Evolutionary conservation across 2,888 invertebrate species (phyloP), one percentile per base, ranked within the genome.

Genomic region (Zhuqinia jingwanae): DNA sequence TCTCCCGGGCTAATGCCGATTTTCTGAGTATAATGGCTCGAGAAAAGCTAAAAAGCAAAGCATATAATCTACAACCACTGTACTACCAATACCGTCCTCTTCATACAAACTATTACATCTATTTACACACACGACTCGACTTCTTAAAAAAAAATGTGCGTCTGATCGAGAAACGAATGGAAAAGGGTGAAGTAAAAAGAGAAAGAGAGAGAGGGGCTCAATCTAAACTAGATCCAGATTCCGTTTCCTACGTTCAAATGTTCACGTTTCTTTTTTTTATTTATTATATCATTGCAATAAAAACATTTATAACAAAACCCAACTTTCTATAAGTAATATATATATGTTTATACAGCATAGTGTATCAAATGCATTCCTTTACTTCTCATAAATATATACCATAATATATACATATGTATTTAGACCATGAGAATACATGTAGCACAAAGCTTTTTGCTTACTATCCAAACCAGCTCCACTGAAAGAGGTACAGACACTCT

Each of bases 1-100:
- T 58, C 42, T 86, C 86, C 76, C 65, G 76, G 80, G 80, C 68
- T 86, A 80, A 86, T 86, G 80, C 86, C 76, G 76, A 80, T 76
- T n/a, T 86, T 68, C 65, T 42, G 58, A 75, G 85, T 63, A 50
- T 75, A 50, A 70, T 79, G 56, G 58, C 60, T 60, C 60, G 50
- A 82, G 85, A 85, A 75, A 56, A 53, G 60, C 60, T 45, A 45
- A 60, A 58, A 42, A 70, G 47, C 70, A 77, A 22, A 13, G 27
- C 77, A 77, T 42, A n/a, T n/a, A 77, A 77, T 22, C 77, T 17
- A 25, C 56, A 6, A 65, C 65, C 25, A 65, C n/a, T n/a, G n/a
- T n/a, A n/a, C n/a, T 65, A 65, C 10, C 15, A n/a, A 11, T 50
- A n/a, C 50, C 50, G 13, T 50, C n/a, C 8, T 13, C 50, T 8